Evolutionary conservation across 2,113 vertebrate genomes (phyloP).

Genomic region (Urocitellus parryii): DNA sequence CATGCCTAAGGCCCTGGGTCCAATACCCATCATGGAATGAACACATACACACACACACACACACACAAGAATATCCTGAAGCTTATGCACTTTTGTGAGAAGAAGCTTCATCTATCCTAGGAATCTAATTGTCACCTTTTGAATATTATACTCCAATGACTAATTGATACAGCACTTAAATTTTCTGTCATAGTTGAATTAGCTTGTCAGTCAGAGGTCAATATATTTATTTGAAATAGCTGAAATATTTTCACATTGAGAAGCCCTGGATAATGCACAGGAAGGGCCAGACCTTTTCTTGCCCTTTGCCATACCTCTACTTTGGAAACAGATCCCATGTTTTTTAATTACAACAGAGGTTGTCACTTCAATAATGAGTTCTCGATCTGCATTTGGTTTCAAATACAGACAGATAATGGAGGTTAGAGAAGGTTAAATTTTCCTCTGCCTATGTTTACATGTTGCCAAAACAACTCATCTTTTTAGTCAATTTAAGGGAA

Average conservation of each 20-base stretch:
- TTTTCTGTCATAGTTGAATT: conserved; percentile 35
- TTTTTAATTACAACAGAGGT: conserved; percentile 73
- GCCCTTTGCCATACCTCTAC: conserved; percentile 19
- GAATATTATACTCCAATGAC: conserved; percentile 28
- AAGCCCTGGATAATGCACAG: neutral
- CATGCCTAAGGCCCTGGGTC: no score
- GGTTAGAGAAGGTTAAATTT: conserved; percentile 70
- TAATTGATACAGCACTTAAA: conserved; percentile 71
- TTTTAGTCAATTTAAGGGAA: conserved; percentile 41
- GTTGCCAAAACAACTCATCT: conserved; percentile 66
- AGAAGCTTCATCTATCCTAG: neutral
- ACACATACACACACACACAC: no score
- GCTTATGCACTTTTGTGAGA: neutral
- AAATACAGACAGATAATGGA: conserved; percentile 73
- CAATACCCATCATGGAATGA: no score
- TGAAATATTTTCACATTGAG: neutral
- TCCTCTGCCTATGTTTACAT: conserved; percentile 60
- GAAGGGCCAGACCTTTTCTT: neutral
- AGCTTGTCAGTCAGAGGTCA: conserved; percentile 57
- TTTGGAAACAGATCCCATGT: conserved; percentile 64
- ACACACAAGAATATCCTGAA: neutral
- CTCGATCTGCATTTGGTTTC: conserved; percentile 68
- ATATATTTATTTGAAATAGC: neutral
- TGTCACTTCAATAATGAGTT: conserved; percentile 67
- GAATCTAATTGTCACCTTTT: conserved; percentile 54